Evolutionary conservation across 2,113 vertebrate species (phyloP).

Genomic region (Callipepla californica): DNA sequence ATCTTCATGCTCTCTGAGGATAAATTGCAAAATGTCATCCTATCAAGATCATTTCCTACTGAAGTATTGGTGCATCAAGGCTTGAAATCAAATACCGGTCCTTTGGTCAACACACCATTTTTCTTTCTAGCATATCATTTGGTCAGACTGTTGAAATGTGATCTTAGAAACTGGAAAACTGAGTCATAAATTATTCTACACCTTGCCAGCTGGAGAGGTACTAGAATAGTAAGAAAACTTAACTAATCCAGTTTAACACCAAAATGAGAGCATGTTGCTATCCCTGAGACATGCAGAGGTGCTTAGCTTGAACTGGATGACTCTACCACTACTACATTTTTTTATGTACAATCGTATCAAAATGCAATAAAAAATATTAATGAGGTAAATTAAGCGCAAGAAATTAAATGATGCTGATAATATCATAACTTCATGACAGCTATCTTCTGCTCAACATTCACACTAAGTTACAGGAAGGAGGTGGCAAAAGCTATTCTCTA

Average conservation of each 20-base stretch:
- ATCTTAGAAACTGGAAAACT: neutral
- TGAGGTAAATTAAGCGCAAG: constrained; percentile 44
- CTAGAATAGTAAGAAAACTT: neutral
- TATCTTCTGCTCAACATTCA: neutral
- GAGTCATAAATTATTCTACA: neutral
- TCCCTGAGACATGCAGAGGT: neutral
- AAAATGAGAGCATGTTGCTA: neutral
- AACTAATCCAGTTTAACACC: neutral
- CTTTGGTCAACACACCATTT: neutral
- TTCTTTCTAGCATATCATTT: neutral
- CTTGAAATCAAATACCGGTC: constrained; percentile 34
- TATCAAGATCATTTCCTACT: neutral
- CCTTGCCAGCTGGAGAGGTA: neutral
- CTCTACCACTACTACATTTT: neutral
- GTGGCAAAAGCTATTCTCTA: neutral
- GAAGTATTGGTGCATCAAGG: constrained; percentile 11
- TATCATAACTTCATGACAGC: constrained; percentile 16
- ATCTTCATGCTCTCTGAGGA: neutral
- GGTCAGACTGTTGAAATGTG: neutral
- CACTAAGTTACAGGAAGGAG: constrained; percentile 36
- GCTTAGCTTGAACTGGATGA: neutral
- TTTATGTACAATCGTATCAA: neutral
- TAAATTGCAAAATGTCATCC: neutral
- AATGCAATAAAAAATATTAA: constrained; percentile 52
- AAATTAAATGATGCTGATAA: constrained; percentile 45